Conservation (phyloP, 2,888 invertebrate species). For the Phorcus lineatus region DNA sequence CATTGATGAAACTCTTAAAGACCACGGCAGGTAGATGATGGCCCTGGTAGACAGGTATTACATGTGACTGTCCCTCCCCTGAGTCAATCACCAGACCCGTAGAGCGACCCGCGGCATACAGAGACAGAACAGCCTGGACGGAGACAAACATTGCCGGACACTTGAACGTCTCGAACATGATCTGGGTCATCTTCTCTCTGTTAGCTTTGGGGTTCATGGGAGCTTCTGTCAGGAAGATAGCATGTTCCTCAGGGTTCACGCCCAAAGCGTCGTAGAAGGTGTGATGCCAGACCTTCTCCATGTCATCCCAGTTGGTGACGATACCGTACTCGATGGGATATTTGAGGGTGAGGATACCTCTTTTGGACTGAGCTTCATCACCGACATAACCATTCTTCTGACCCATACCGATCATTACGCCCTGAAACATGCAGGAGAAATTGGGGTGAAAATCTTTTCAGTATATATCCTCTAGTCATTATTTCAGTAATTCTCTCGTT, state of each 20-base stretch:
- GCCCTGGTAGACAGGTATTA: slow-evolving; percentile 88
- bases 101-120: slow-evolving; percentile 96
- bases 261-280: slow-evolving; percentile 80
- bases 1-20: neutral
- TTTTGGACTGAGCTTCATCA: slow-evolving; percentile 62
- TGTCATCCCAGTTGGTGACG: slow-evolving; percentile 72
- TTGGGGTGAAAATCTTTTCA: no score
- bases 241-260: slow-evolving; percentile 96
- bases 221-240: slow-evolving; percentile 90
- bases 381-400: slow-evolving; percentile 78
- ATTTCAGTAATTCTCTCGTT: no score
- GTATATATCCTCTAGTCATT: no score
- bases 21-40: neutral
- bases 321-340: slow-evolving; percentile 72
- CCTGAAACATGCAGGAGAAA: slow-evolving; percentile 53
- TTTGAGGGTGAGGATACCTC: slow-evolving; percentile 70
- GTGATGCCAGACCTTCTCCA: slow-evolving; percentile 72
- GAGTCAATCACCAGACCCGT: slow-evolving; percentile 96
- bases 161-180: slow-evolving; percentile 76
- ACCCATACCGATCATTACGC: slow-evolving; percentile 94
- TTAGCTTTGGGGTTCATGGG: slow-evolving; percentile 92
- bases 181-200: slow-evolving; percentile 82
- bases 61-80: slow-evolving; percentile 95
- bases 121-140: slow-evolving; percentile 92
- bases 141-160: slow-evolving; percentile 95